Percentiles rank a stretch among this genome's conserved stretches.
These are phyloP conservation scores for Oostethus manadensis DNA, from an alignment of 2,113 vertebrate species.

Conservation along the genomic window DNA sequence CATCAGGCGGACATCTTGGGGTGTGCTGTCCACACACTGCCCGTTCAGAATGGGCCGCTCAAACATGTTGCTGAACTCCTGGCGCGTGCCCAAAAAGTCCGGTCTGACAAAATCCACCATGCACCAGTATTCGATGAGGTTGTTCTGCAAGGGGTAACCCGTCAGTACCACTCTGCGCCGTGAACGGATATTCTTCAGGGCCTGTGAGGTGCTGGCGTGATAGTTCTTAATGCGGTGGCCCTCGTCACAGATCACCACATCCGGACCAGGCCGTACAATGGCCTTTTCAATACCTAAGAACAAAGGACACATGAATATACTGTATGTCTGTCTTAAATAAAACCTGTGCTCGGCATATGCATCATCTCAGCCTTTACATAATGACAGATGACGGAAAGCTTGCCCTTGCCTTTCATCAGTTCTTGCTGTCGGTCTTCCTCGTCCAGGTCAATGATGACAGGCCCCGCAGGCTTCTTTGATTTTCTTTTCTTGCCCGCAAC, in stretches of 20 bases:
- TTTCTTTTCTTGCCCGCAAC: conserved; percentile 93
- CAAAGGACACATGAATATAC: neutral
- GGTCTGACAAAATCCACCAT: conserved; percentile 99
- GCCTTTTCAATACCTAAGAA: conserved; percentile 88
- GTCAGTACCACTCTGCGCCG: conserved; percentile 92
- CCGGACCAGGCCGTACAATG: conserved; percentile 88
- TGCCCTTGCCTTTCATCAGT: conserved; percentile 84
- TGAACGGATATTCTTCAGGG: conserved; percentile 94
- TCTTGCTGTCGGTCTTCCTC: conserved; percentile 97
- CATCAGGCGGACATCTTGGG: conserved; percentile 94
- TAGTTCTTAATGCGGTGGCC: conserved; percentile 99
- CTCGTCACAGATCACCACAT: conserved; percentile 97
- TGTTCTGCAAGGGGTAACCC: conserved; percentile 95
- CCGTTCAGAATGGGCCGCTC: conserved; percentile 96
- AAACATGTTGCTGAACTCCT: conserved; percentile 99
- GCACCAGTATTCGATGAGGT: conserved; percentile 98
- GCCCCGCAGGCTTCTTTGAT: conserved; percentile 90
- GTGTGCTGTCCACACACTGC: conserved; percentile 95
- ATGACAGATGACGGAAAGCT: too few species aligned
- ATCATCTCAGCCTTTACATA: too few species aligned
- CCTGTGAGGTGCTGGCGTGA: conserved; percentile 95
- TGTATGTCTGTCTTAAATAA: neutral
- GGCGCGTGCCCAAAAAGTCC: conserved; percentile 92
- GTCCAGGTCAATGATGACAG: conserved; percentile 96
- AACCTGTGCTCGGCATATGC: too few species aligned